Conservation (phyloP, 30 jellyfish, hydroid and myxozoan genomes). For the Catostylus mosaicus region DNA sequence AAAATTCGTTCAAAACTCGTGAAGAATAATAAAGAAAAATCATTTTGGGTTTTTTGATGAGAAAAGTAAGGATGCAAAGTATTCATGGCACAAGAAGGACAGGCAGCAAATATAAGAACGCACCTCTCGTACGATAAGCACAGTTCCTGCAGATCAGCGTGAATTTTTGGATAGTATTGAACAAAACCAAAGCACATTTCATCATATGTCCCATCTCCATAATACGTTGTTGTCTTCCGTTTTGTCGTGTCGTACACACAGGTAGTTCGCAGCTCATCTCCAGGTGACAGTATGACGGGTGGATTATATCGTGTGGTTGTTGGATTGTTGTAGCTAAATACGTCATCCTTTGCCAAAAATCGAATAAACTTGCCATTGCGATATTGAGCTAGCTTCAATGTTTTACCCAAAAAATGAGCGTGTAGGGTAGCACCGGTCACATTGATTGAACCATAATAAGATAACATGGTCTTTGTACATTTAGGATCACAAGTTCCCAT, state of each 20-base stretch:
- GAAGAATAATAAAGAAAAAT: no score
- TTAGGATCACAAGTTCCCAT: conserved; percentile 34
- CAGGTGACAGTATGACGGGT: conserved; percentile 49
- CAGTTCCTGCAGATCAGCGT: conserved; percentile 8
- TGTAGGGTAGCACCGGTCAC: conserved; percentile 46
- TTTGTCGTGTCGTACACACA: conserved; percentile 45
- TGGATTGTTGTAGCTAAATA: conserved; percentile 60
- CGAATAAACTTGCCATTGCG: conserved; percentile 59
- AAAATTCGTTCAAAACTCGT: no score
- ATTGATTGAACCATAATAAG: conserved; percentile 14
- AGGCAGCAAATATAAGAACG: no score
- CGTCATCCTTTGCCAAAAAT: conserved; percentile 56
- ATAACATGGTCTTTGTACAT: conserved; percentile 33
- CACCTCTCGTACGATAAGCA: conserved; percentile 57
- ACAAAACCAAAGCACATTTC: conserved; percentile 78
- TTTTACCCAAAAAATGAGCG: conserved; percentile 65
- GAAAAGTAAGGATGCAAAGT: no score
- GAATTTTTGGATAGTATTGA: conserved; percentile 44
- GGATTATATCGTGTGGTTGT: conserved; percentile 4
- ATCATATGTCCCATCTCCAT: conserved; percentile 70
- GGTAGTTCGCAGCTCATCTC: conserved; percentile 70
- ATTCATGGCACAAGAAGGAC: conserved; percentile 35
- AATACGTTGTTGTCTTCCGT: conserved; percentile 39
- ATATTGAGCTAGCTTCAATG: conserved; percentile 38
- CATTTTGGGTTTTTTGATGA: no score